Conservation (phyloP, 2,797 vertebrate species). For the Synanceia verrucosa region DNA sequence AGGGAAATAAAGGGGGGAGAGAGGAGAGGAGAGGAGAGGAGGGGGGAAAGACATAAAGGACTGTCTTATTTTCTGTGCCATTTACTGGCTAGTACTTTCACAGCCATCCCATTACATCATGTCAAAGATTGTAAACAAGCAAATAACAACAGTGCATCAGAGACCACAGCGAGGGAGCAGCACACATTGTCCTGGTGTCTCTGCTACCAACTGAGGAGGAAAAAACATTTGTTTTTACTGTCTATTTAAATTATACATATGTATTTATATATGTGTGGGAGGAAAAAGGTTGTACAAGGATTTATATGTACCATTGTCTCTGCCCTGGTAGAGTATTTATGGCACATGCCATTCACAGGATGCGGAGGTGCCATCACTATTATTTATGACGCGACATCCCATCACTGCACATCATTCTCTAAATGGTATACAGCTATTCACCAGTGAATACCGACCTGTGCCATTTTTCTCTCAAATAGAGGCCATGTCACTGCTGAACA, state of each 20-base stretch:
- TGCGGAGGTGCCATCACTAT: constrained; percentile 78
- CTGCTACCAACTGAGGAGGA: constrained; percentile 42
- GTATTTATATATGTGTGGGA: constrained; percentile 28
- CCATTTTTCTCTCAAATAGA: constrained; percentile 85
- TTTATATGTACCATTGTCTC: constrained; percentile 73
- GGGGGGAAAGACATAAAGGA: constrained; percentile 75
- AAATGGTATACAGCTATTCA: constrained; percentile 81
- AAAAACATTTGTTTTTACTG: constrained; percentile 82
- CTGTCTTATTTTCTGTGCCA: constrained; percentile 83
- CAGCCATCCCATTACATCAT: constrained; percentile 84
- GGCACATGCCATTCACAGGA: constrained; percentile 82
- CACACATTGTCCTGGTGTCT: constrained; percentile 41
- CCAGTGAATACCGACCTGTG: constrained; percentile 65
- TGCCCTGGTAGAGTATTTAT: constrained; percentile 81
- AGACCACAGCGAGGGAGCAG: constrained; percentile 52
- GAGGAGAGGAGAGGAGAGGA: constrained; percentile 7
- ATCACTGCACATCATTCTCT: constrained; percentile 82
- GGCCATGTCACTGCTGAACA: constrained; percentile 74
- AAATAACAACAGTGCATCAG: constrained; percentile 84
- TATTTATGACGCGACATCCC: constrained; percentile 85
- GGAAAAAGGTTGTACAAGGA: constrained; percentile 55
- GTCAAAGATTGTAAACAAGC: constrained; percentile 86
- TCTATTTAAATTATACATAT: constrained; percentile 77
- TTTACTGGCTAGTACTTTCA: constrained; percentile 82
- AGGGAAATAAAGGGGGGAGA: constrained; percentile 2